Conservation (phyloP, 2,113 vertebrate species). For the Daubentonia madagascariensis region DNA sequence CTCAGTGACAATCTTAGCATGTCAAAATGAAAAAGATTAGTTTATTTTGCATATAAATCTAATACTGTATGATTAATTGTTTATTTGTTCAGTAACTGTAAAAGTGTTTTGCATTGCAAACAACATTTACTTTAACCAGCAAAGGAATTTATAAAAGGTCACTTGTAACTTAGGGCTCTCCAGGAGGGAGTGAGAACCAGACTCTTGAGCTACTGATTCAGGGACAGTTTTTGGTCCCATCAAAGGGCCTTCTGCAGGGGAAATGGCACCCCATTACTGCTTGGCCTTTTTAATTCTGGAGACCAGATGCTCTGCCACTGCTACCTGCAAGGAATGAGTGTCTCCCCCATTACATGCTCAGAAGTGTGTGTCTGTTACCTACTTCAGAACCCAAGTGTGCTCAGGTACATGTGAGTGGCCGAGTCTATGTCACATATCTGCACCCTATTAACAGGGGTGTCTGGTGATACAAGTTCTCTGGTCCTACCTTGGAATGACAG, state of each 20-base stretch:
- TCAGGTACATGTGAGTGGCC: not conserved
- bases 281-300: not conserved
- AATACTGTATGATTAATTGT: not conserved
- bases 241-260: not conserved
- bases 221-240: not conserved
- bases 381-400: not conserved
- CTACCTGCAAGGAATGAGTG: not conserved
- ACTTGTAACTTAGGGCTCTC: not conserved
- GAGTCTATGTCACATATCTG: not conserved
- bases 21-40: not conserved
- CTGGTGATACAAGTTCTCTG: not conserved
- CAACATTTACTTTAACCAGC: not conserved
- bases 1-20: not conserved
- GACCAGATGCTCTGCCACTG: not conserved
- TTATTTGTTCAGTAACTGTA: not conserved
- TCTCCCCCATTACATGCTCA: not conserved
- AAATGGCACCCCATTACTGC: not conserved
- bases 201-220: not conserved
- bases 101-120: not conserved
- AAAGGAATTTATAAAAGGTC: not conserved
- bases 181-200: not conserved
- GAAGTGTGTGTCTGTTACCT: not conserved
- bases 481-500: not conserved
- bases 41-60: not conserved
- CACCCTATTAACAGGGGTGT: not conserved